A percentile compares a stretch with the other conserved stretches of the same genome.
Evolutionary conservation across 2,113 vertebrate species (phyloP).

Genomic region (Nibea coibor): DNA sequence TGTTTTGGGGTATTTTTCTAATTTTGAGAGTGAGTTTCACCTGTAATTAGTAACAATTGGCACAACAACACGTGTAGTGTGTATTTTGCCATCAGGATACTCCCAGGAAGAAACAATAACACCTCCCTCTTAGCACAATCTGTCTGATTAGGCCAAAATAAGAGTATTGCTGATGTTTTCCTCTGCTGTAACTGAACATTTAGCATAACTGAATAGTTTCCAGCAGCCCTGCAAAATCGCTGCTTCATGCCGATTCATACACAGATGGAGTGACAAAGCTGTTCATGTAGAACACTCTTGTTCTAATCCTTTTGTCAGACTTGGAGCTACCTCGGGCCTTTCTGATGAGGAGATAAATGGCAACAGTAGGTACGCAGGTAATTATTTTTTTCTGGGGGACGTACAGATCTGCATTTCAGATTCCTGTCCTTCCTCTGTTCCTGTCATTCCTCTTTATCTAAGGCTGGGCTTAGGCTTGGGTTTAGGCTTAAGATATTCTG

Average conservation of each 20-base stretch:
- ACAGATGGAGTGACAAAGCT: conserved; percentile 21
- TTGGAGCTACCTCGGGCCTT: not conserved
- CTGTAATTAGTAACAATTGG: conserved; percentile 7
- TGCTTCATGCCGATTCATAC: conserved; percentile 4
- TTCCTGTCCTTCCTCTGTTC: not conserved
- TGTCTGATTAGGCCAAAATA: not conserved
- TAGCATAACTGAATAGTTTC: not conserved
- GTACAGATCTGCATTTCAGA: conserved; percentile 3
- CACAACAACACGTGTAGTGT: not conserved
- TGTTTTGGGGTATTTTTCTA: conserved; percentile 2
- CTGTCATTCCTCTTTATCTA: not conserved
- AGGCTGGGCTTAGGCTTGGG: not conserved
- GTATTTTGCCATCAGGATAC: not conserved
- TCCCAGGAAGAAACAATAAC: conserved; percentile 20
- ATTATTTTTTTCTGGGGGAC: conserved; percentile 26
- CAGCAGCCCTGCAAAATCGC: not conserved
- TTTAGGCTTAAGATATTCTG: not conserved
- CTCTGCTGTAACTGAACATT: conserved; percentile 9
- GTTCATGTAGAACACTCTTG: not conserved
- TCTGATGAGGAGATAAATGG: conserved; percentile 37
- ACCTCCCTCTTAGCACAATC: not conserved
- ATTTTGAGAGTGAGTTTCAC: conserved; percentile 24
- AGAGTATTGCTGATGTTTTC: conserved; percentile 7
- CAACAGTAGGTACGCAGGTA: conserved; percentile 3
- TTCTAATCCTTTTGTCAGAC: conserved; percentile 29